Evolutionary conservation across 2,113 vertebrate genomes (phyloP), one percentile per base, ranked within the genome.

Genomic region (Notothenia rossii): DNA sequence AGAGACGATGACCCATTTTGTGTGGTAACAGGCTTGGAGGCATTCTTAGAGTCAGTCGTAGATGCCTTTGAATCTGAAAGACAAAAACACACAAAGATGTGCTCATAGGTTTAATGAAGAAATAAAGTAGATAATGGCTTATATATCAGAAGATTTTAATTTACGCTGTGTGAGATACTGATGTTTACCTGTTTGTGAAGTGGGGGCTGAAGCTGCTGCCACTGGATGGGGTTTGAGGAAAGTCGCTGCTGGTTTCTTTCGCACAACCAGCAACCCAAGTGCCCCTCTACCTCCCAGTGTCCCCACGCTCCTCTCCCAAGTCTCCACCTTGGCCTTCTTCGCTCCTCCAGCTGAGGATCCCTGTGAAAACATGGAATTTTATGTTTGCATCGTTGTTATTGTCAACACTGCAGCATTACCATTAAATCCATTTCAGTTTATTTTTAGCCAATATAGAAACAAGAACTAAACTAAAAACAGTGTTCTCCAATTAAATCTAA

Each of bases 221-320:
- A 50, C 53, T 61, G 71, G 10, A 29, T 7, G 43, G 17, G 79
- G 25, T 81, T 89, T 90, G 18, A 18, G 81, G 59, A 68, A 70
- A 17, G 82, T 17, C 2, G 62, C 58, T 8, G 64, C 45, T 25
- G 90, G 79, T 83, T 94, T 97, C 86, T 89, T 95, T 8, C 96
- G 90, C 0, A 98, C 95, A 54, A 99, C 82, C 75, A 96, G 89
- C 0, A 96, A 94, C 15, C 96, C 94, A 4, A 94, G 91, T 0
- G 91, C 4, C 20, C 67, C 93, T 59, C 75, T 58, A 43, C 81
- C 80, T 1, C 92, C 92, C 43, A 96, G 68, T 0, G 88, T 93
- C 15, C 97, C 96, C 1, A 97, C 93, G 0, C 96, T 97, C 15
- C 84, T 88, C 81, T 96, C 97, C 96, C 96, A 96, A 79, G 89